A percentile compares a stretch with the other conserved stretches of the same genome.
These are phyloP conservation scores for Aselliscus stoliczkanus DNA, from an alignment of 2,797 vertebrate genomes.

Conservation along the genomic window DNA sequence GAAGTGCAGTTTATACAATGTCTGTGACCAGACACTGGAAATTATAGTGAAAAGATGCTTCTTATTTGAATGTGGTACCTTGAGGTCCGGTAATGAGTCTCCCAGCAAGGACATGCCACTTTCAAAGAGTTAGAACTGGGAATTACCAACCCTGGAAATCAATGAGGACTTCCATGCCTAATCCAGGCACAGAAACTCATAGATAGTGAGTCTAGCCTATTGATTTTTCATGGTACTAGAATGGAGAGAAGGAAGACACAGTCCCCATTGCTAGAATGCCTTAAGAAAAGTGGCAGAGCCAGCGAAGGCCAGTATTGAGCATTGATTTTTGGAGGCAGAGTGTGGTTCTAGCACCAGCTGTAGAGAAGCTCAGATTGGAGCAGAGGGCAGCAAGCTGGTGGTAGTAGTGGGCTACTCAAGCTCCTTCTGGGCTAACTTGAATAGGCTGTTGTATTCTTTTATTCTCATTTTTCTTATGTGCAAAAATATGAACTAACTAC, in stretches of 20 bases:
- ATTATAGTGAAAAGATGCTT: constrained; percentile 43
- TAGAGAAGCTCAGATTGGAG: not conserved
- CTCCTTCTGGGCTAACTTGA: not conserved
- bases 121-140: constrained; percentile 2
- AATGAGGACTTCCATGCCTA: not conserved
- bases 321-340: not conserved
- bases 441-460: not conserved
- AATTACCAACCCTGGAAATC: constrained; percentile 14
- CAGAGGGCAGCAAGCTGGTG: not conserved
- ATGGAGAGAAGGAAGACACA: not conserved
- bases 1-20: constrained; percentile 1
- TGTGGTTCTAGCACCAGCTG: not conserved
- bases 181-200: not conserved
- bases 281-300: not conserved
- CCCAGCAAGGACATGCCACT: not conserved
- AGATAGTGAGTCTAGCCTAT: not conserved
- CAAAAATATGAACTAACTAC: not conserved
- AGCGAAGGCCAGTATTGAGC: not conserved
- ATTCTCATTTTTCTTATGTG: not conserved
- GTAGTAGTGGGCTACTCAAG: not conserved
- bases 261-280: not conserved
- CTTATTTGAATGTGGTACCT: not conserved
- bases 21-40: constrained; percentile 33
- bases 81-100: not conserved
- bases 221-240: not conserved